These are phyloP conservation scores for Pediacus dermestoides DNA, from an alignment of 2,888 invertebrate species.

Conservation along the genomic window DNA sequence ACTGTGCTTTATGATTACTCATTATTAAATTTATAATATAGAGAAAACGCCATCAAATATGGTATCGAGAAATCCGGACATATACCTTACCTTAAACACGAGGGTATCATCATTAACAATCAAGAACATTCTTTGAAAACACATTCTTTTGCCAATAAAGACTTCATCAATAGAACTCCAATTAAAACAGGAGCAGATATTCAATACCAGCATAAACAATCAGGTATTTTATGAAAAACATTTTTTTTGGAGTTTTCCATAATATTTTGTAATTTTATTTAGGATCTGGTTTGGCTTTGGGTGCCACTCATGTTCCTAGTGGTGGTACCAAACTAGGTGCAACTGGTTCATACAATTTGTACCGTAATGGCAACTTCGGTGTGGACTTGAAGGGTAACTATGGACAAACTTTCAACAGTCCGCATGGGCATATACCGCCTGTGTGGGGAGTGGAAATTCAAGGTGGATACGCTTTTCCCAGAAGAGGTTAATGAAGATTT, in stretches of 20 bases:
- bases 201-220: conserved; percentile 5
- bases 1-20: no score
- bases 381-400: conserved; percentile 9
- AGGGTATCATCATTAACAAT: not conserved
- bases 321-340: conserved; percentile 6
- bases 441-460: conserved; percentile 9
- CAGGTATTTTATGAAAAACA: no score
- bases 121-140: not conserved
- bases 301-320: not conserved
- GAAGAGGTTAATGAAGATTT: not conserved
- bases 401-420: conserved; percentile 5
- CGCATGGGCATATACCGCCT: conserved; percentile 5
- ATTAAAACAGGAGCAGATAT: conserved; percentile 1
- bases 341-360: conserved; percentile 7
- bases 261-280: no score
- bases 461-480: conserved; percentile 10
- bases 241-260: no score
- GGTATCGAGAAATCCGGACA: no score
- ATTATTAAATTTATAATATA: no score
- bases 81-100: no score
- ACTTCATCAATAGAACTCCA: conserved; percentile 8
- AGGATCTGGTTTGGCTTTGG: not conserved
- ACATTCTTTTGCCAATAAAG: conserved; percentile 5
- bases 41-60: no score
- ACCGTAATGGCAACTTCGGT: conserved; percentile 8